Percentiles rank a stretch among this genome's conserved stretches.
Conservation (phyloP, 92 coral and sea anemone species). For the Porites evermanni region DNA sequence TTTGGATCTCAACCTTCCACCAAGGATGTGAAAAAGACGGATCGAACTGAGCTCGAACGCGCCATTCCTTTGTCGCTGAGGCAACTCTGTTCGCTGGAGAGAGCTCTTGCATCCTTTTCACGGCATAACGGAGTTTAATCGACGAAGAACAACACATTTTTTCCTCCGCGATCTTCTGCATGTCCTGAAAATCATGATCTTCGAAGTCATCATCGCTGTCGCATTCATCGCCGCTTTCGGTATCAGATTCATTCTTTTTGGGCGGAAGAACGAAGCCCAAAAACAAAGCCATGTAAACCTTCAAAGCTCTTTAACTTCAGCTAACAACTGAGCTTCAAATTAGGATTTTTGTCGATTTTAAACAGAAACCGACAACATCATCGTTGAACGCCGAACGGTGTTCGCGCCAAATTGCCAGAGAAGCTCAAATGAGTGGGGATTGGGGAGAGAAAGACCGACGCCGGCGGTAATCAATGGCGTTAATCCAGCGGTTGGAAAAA, state of each 20-base stretch:
- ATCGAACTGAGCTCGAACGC: neutral
- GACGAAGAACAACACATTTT: neutral
- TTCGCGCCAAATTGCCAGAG: no score
- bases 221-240: neutral
- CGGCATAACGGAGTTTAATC: neutral
- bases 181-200: neutral
- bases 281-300: neutral
- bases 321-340: no score
- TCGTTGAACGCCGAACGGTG: no score
- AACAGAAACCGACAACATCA: conserved; percentile 18
- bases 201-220: neutral
- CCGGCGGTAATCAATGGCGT: no score
- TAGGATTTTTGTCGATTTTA: conserved; percentile 32
- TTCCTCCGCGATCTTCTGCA: neutral
- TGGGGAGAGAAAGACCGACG: no score
- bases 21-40: neutral
- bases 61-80: neutral
- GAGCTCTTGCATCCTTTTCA: neutral
- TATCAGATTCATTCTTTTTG: neutral
- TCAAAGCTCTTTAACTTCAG: neutral
- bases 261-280: neutral
- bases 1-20: neutral
- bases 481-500: no score
- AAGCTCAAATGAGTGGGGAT: no score
- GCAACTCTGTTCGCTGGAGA: neutral